Conservation (phyloP, 2,113 vertebrate genomes). For the Microcebus jonahi region DNA sequence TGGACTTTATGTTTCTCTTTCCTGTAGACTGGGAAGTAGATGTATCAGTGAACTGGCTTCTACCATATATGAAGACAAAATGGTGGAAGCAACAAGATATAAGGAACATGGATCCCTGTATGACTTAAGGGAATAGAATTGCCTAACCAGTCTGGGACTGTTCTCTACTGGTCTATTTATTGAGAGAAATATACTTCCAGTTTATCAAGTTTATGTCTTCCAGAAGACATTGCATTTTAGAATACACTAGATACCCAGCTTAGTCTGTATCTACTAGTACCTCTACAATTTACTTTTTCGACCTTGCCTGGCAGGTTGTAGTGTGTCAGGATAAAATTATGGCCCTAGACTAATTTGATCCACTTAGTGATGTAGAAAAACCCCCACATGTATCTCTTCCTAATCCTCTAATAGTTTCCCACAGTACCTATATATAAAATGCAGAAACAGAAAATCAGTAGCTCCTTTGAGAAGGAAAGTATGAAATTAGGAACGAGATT, state of each 20-base stretch:
- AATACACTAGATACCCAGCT: neutral
- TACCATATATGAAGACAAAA: neutral
- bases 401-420: neutral
- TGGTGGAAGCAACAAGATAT: neutral
- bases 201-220: neutral
- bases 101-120: neutral
- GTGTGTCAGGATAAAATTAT: neutral
- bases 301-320: neutral
- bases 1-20: neutral
- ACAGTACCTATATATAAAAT: neutral
- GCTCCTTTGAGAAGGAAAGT: neutral
- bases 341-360: neutral
- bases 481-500: neutral
- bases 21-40: neutral
- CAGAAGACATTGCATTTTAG: neutral
- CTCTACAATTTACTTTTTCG: neutral
- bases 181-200: neutral
- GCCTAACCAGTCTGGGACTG: neutral
- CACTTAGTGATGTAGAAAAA: neutral
- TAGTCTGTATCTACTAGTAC: neutral
- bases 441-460: neutral
- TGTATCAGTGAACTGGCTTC: neutral
- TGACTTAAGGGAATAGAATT: constrained; percentile 14
- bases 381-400: neutral
- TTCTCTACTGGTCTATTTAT: neutral